Base-by-base conservation (phyloP, 2,888 invertebrate genomes). In the Heterodera filipjevi region DNA sequence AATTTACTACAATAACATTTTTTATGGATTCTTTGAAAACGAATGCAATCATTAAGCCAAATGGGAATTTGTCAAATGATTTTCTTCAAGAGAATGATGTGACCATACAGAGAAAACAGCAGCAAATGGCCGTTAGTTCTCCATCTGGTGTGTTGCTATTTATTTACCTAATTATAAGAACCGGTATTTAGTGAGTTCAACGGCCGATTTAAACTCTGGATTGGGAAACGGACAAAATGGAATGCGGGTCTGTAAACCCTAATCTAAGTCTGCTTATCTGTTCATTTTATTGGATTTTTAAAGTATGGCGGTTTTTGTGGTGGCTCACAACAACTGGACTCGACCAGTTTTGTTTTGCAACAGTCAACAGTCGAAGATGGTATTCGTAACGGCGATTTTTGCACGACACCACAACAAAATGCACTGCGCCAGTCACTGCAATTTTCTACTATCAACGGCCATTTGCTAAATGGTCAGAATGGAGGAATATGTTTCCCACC, bases 121-220 rank as follows among this genome's bases (percentile, higher is more conserved):
- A 59, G 59, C 59, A 59, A 59, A 59, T 59, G 59, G 59, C 59
- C 27, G 59, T 59, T 12, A 59, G 59, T 27, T 59, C 59, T 27
- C 59, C 59, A 3, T 59, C 59, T 27, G 59, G 59, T 59, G 22
- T 10, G 59, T 59, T 22, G 10, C 10, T 27, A 22, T 59, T 59
- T 59, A n/a, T 8, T 59, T n/a, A 10, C 27, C 6, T 27, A 2
- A 59, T 10, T 0, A 5, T 27, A 59, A 27, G 10, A n/a, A 59
- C n/a, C n/a, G n/a, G 10, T 59, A 5, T 59, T 27, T 12, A 59
- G 59, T 59, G 59, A 59, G 59, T 59, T 59, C 59, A 10, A 59
- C 59, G 5, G 59, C 27, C 5, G 59, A 59, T 59, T 59, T n/a
- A 6, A 59, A 22, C 12, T 6, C 1, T 59, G 59, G 59, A 27